phyloP scores from a whole-genome alignment of 2,113 vertebrate genomes.

The Orthonyx spaldingii region DNA sequence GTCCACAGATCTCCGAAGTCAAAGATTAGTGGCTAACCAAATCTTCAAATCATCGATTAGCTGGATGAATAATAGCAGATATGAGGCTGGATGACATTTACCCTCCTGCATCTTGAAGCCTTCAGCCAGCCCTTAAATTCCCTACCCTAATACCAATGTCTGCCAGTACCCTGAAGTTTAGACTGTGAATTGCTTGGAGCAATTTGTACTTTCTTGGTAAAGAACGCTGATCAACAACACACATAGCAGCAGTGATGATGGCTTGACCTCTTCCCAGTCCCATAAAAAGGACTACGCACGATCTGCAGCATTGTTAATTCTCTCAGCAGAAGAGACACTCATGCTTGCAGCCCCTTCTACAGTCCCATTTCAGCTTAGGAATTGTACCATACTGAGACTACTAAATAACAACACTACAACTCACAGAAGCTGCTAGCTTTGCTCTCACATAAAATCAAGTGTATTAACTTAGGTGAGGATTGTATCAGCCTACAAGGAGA shows the following conservation, averaged over 20 bases:
- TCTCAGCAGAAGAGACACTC: background rate
- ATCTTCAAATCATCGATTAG: background rate
- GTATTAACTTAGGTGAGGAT: background rate
- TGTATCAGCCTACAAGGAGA: background rate
- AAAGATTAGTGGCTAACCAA: background rate
- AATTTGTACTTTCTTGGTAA: background rate
- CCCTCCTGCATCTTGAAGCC: background rate
- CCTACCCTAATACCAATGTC: accelerated
- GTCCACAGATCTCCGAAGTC: background rate
- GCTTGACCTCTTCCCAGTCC: background rate
- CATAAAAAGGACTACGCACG: background rate
- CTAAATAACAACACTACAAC: background rate
- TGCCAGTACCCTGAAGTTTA: background rate
- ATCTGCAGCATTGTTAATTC: background rate
- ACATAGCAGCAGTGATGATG: background rate
- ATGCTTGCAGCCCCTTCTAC: background rate
- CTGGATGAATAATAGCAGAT: background rate
- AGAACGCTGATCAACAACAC: accelerated
- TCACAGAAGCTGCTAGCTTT: background rate
- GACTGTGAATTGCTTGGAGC: background rate
- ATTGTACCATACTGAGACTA: background rate
- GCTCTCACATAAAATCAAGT: background rate
- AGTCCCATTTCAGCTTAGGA: background rate
- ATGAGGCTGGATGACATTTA: background rate
- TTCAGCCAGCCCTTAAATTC: background rate